Evolutionary conservation across 2,888 invertebrate genomes (phyloP), one percentile per base, ranked within the genome.

Genomic region (Apoda limacodes): DNA sequence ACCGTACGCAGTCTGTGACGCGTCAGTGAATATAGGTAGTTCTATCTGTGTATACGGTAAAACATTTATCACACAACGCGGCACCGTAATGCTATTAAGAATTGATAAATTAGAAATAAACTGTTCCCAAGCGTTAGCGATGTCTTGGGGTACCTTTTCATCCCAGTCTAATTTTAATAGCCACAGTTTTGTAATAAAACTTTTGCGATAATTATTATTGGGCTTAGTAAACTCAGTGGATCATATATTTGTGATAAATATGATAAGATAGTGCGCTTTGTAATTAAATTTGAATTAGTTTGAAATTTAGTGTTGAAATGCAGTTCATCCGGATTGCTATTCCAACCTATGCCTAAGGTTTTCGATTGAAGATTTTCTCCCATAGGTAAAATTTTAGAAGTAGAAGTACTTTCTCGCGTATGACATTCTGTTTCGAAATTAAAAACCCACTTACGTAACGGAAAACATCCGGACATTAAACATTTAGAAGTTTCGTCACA

Each of bases 301-400:
- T 9, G 4, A 13, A 12, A n/a, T 13, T 17, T n/a, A 27, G 13
- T 2, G n/a, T 14, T 22, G 4, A 37, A 11, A 2, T 40, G 28
- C 17, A 41, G 35, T 11, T 45, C 40, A 24, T 40, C 39, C 5
- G 11, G 14, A 1, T 43, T 39, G n/a, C 47, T 28, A 25, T 45
- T 41, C 3, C 9, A 5, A 45, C 45, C 30, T 43, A 47, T 1
- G 36, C 25, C 31, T 47, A 39, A 4, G 44, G 20, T 12, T 24
- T 25, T 30, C n/a, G n/a, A n/a, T n/a, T 9, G 30, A 21, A 10
- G 13, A 10, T 28, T 28, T 13, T 28, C 28, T 7, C 14, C 28
- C 10, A 28, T 10, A n/a, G 28, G 12, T 22, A 28, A 13, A 4
- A 7, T 13, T 28, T 28, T 28, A 7, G 22, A 22, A 9, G 21